phyloP scores from a whole-genome alignment of 2,888 invertebrate genomes.

The Chaitophorus viminalis region DNA sequence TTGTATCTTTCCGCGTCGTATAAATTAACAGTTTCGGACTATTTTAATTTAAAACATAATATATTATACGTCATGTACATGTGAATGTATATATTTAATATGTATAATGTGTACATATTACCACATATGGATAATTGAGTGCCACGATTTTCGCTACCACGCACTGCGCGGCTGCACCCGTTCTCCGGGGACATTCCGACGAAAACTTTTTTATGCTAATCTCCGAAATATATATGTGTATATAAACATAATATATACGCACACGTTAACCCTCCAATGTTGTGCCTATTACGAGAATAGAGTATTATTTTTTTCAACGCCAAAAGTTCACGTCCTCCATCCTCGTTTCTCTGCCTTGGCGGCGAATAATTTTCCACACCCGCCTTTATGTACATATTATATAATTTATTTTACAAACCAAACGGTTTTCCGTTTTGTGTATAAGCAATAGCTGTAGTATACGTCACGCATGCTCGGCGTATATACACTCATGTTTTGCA shows the following conservation, averaged over 20 bases:
- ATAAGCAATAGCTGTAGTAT: too few relatives aligned
- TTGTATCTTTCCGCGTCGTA: too few relatives aligned
- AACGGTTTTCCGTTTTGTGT: neutral
- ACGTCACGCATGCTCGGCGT: too few relatives aligned
- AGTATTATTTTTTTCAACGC: neutral
- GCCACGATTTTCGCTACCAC: neutral
- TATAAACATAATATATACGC: neutral
- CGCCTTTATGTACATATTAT: too few relatives aligned
- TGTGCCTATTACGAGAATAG: neutral
- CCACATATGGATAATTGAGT: neutral
- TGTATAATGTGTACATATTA: too few relatives aligned
- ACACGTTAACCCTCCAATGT: neutral
- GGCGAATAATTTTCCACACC: too few relatives aligned
- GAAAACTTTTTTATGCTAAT: slow-evolving; percentile 39
- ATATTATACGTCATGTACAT: neutral
- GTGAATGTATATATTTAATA: too few relatives aligned
- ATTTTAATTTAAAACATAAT: neutral
- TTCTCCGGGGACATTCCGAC: neutral
- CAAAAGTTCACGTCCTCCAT: neutral
- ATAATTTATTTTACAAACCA: neutral
- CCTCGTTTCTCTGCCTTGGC: neutral
- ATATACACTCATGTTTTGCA: too few relatives aligned
- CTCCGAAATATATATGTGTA: slow-evolving; percentile 4
- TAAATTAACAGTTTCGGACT: neutral
- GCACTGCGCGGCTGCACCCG: neutral